A percentile compares a stretch with the other conserved stretches of the same genome.
phyloP scores from a whole-genome alignment of 2,113 vertebrate species.

The Channa argus region DNA sequence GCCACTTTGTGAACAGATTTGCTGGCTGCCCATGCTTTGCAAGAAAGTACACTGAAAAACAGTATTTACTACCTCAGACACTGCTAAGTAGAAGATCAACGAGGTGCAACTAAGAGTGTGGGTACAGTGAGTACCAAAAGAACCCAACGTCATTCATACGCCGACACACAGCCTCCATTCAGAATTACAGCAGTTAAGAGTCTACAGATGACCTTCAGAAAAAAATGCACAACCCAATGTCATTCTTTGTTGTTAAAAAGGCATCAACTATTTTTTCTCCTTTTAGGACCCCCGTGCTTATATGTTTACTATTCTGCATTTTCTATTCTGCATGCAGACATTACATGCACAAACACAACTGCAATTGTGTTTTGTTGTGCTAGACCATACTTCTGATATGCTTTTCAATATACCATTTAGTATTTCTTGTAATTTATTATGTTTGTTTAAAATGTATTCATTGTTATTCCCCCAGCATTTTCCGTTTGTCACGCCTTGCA shows the following conservation, averaged over 20 bases:
- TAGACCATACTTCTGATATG: not conserved
- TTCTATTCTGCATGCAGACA: conserved; percentile 1
- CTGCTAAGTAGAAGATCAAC: not conserved
- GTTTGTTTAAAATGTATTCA: conserved; percentile 12
- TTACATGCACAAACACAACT: conserved; percentile 9
- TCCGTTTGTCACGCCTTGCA: conserved; percentile 27
- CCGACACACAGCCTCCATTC: not conserved
- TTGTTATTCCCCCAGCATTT: conserved; percentile 48
- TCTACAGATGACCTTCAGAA: not conserved
- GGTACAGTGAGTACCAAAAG: not conserved
- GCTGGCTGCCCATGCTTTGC: not conserved
- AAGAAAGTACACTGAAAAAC: too few species aligned
- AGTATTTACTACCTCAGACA: not conserved
- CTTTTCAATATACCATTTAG: not conserved
- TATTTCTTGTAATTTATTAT: conserved; percentile 8
- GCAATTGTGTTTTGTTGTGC: conserved; percentile 9
- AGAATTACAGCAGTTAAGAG: conserved; percentile 1
- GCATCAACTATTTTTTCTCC: not conserved
- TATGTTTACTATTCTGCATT: conserved; percentile 24
- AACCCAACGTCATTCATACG: not conserved
- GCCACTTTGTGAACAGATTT: not conserved
- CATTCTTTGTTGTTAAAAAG: conserved; percentile 4
- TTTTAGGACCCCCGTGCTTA: not conserved
- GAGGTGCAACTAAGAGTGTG: conserved; percentile 1
- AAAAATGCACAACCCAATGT: conserved; percentile 2